Evolutionary conservation across 2,113 vertebrate genomes (phyloP).

Genomic region (Alexandromys fortis): DNA sequence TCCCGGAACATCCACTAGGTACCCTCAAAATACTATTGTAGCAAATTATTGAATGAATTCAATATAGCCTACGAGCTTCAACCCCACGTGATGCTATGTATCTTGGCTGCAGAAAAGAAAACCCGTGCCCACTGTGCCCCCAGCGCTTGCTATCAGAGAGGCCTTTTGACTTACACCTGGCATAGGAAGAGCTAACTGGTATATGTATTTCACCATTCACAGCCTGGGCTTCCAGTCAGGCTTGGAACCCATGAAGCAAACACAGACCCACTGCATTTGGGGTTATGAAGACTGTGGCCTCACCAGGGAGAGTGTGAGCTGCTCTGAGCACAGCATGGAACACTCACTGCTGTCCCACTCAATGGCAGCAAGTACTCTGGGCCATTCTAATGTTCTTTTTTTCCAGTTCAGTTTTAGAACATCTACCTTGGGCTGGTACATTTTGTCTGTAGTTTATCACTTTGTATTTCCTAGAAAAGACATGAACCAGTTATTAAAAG

Average conservation of each 20-base stretch:
- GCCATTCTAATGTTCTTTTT: neutral
- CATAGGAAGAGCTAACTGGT: neutral
- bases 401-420: neutral
- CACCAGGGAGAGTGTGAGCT: neutral
- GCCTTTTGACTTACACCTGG: neutral
- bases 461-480: conserved; percentile 58
- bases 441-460: conserved; percentile 21
- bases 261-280: neutral
- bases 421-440: neutral
- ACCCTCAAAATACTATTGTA: neutral
- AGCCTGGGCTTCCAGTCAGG: neutral
- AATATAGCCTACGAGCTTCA: neutral
- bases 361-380: fast-evolving
- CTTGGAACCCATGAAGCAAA: neutral
- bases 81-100: neutral
- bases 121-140: fast-evolving
- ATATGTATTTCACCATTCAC: neutral
- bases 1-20: neutral
- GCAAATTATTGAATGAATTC: neutral
- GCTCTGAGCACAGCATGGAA: fast-evolving
- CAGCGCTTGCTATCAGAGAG: neutral
- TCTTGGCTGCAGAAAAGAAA: neutral
- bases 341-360: fast-evolving
- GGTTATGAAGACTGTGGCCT: neutral
- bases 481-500: neutral